Evolutionary conservation across 2,113 vertebrate genomes (phyloP).

Genomic region (Dryoscopus gambensis): DNA sequence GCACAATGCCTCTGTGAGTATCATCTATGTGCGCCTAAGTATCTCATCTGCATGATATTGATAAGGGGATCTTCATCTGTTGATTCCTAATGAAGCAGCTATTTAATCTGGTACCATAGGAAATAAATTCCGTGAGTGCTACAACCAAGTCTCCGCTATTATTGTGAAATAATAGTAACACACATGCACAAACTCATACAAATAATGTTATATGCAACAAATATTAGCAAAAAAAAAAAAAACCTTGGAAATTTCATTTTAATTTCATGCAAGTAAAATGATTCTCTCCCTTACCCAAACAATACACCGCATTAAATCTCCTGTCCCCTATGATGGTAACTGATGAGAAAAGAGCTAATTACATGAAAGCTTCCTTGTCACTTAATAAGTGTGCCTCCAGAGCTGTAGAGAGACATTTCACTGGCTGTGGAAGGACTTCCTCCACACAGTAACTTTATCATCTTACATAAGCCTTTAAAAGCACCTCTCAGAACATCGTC

Average conservation of each 20-base stretch:
- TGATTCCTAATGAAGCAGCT: neutral
- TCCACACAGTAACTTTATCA: neutral
- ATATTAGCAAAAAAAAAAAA: neutral
- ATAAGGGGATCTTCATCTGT: neutral
- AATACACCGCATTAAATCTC: neutral
- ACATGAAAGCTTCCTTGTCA: neutral
- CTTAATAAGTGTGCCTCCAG: neutral
- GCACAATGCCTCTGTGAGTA: neutral
- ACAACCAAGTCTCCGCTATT: constrained; percentile 27
- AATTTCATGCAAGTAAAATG: constrained; percentile 23
- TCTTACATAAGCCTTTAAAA: neutral
- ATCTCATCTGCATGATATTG: neutral
- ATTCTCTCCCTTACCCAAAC: neutral
- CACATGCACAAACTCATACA: neutral
- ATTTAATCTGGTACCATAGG: constrained; percentile 13
- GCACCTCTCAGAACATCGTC: neutral
- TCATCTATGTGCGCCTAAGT: neutral
- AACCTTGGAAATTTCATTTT: constrained; percentile 30
- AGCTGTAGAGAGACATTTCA: neutral
- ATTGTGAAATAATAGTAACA: constrained; percentile 42
- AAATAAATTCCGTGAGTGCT: constrained; percentile 18
- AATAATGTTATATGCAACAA: constrained; percentile 3
- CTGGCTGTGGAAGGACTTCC: neutral
- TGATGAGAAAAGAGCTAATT: neutral
- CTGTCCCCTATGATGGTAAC: neutral